Conservation (phyloP, 1,140 invertebrate genomes). For the Drosophila ananassae region DNA sequence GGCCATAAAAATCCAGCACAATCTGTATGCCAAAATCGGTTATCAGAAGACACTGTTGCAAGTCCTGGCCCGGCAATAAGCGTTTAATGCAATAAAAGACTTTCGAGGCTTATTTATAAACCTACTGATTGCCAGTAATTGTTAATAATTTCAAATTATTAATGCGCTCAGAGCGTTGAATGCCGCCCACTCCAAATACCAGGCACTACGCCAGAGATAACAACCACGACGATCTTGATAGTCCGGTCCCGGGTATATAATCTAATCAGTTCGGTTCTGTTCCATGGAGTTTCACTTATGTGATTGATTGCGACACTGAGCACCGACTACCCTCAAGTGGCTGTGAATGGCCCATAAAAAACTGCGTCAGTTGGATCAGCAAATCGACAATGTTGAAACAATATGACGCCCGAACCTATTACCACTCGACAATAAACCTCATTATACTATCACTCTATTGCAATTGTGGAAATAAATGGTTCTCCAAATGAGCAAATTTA, state of each 20-base stretch:
- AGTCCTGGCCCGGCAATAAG: conserved; percentile 24
- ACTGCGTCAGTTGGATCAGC: conserved; percentile 40
- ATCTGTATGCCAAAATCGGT: conserved; percentile 48
- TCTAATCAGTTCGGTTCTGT: conserved; percentile 41
- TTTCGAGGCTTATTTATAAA: conserved; percentile 39
- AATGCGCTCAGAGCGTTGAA: conserved; percentile 19
- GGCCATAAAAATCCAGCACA: conserved; percentile 55
- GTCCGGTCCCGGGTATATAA: conserved; percentile 13
- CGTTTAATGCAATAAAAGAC: conserved; percentile 43
- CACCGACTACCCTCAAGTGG: conserved; percentile 28
- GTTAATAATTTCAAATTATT: conserved; percentile 73
- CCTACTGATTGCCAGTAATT: conserved; percentile 65
- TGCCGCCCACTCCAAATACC: conserved; percentile 47
- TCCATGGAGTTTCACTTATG: conserved; percentile 30
- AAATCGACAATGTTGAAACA: conserved; percentile 10
- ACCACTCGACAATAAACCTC: conserved; percentile 16
- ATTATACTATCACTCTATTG: conserved; percentile 18
- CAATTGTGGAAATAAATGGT: not conserved
- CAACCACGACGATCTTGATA: conserved; percentile 33
- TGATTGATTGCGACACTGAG: conserved; percentile 39
- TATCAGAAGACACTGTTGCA: conserved; percentile 41
- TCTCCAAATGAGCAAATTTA: not conserved
- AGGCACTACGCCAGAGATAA: conserved; percentile 15
- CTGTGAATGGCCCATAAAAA: conserved; percentile 21
- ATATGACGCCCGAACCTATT: conserved; percentile 21